Conservation (phyloP, 2,797 vertebrate species). For the Takifugu ocellatus region DNA sequence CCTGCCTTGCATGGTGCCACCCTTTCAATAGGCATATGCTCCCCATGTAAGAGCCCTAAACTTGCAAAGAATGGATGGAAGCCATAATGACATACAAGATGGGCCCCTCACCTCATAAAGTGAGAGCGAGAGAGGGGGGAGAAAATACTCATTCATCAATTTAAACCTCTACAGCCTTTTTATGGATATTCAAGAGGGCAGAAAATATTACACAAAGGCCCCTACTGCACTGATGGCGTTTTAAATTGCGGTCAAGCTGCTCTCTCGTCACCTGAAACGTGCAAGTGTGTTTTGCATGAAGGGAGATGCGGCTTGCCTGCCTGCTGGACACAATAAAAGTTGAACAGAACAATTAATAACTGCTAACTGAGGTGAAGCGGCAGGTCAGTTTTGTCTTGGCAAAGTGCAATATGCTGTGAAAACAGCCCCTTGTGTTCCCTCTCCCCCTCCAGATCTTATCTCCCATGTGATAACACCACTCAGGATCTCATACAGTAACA, state of each 20-base stretch:
- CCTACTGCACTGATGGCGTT: constrained; percentile 69
- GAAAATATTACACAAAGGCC: constrained; percentile 74
- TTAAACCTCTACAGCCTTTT: constrained; percentile 69
- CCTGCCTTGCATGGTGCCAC: constrained; percentile 82
- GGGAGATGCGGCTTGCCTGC: constrained; percentile 47
- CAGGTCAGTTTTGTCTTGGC: constrained; percentile 69
- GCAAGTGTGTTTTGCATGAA: constrained; percentile 54
- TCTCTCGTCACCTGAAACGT: constrained; percentile 67
- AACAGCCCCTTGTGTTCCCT: constrained; percentile 62
- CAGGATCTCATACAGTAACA: constrained; percentile 74
- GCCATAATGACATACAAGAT: constrained; percentile 71
- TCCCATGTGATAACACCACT: constrained; percentile 74
- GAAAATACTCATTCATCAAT: constrained; percentile 73
- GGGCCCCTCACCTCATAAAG: constrained; percentile 58
- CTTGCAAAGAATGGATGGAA: constrained; percentile 70
- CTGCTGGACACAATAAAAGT: constrained; percentile 44
- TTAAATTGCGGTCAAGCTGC: constrained; percentile 78
- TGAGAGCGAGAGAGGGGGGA: constrained; percentile 23
- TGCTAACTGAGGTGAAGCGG: constrained; percentile 55
- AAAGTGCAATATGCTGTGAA: constrained; percentile 73
- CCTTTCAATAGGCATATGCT: constrained; percentile 84
- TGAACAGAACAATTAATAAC: constrained; percentile 60
- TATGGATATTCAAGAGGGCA: constrained; percentile 77
- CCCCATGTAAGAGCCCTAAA: constrained; percentile 75
- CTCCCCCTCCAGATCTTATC: constrained; percentile 64